phyloP scores from a whole-genome alignment of 2,113 vertebrate species.

The Lophotis ruficrista region DNA sequence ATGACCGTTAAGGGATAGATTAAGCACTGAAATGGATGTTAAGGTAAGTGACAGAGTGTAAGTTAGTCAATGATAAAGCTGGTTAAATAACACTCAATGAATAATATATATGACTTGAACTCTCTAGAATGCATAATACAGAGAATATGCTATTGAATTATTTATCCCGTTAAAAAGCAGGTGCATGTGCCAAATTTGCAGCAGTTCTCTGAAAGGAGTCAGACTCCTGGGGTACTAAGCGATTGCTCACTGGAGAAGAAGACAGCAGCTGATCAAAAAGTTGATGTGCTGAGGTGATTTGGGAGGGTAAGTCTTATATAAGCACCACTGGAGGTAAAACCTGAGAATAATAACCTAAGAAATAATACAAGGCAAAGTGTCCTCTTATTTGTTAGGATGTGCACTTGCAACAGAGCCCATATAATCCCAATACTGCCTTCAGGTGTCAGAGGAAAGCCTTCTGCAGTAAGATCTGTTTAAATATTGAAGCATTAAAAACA shows the following conservation, averaged over 20 bases:
- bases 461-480: neutral
- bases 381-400: neutral
- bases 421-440: neutral
- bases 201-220: neutral
- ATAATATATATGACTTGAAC: constrained; percentile 46
- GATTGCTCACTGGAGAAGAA: neutral
- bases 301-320: neutral
- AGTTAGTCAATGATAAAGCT: neutral
- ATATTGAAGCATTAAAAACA: neutral
- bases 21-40: neutral
- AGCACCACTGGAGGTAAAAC: neutral
- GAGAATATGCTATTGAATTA: constrained; percentile 32
- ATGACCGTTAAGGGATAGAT: neutral
- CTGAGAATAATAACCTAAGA: neutral
- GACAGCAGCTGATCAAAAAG: neutral
- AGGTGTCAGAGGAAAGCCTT: neutral
- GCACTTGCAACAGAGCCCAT: neutral
- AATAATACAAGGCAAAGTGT: neutral
- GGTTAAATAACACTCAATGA: constrained; percentile 43
- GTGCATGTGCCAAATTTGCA: constrained; percentile 10
- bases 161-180: constrained; percentile 25
- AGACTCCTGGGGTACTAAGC: neutral
- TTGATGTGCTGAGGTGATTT: neutral
- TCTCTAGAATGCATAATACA: constrained; percentile 29
- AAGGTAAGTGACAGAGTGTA: neutral